phyloP scores from a whole-genome alignment of 2,888 invertebrate genomes.

The Mesorhabditis sp. region DNA sequence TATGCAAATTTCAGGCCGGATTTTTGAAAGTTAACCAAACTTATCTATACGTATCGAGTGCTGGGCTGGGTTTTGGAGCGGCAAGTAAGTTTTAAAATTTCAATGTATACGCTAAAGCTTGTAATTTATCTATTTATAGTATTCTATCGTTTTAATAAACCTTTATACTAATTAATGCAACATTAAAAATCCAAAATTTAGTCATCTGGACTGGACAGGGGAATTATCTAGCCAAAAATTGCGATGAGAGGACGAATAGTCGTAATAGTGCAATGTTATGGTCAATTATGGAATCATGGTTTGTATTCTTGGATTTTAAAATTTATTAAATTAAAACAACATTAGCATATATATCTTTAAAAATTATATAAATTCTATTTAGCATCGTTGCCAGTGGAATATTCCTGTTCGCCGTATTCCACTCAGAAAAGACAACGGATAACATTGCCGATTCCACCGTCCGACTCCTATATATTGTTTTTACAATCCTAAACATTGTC shows the following conservation, averaged over 20 bases:
- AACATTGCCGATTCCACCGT: not conserved
- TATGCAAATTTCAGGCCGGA: constrained; percentile 20
- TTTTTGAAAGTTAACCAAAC: constrained; percentile 46
- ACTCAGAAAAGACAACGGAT: not conserved
- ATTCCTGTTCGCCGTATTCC: not conserved
- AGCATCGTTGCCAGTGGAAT: constrained; percentile 4
- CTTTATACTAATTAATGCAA: not conserved
- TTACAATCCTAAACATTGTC: not conserved
- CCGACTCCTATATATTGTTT: not conserved
- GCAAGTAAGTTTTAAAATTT: constrained; percentile 44
- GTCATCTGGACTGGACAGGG: constrained; percentile 42
- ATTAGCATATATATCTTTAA: not conserved
- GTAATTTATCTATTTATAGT: not conserved
- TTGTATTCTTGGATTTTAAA: not conserved
- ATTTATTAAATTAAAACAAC: not conserved
- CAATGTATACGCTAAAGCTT: too few relatives aligned
- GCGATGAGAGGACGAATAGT: constrained; percentile 30
- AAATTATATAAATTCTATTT: not conserved
- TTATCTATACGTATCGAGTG: constrained; percentile 45
- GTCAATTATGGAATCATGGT: constrained; percentile 26
- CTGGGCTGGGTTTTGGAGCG: constrained; percentile 51
- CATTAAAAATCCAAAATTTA: not conserved
- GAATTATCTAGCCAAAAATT: constrained; percentile 36
- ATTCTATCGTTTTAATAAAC: not conserved
- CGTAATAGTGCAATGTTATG: constrained; percentile 37